Percentiles rank a stretch among this genome's conserved stretches.
Evolutionary conservation across 2,113 vertebrate genomes (phyloP).

Genomic region (Macrotus californicus): DNA sequence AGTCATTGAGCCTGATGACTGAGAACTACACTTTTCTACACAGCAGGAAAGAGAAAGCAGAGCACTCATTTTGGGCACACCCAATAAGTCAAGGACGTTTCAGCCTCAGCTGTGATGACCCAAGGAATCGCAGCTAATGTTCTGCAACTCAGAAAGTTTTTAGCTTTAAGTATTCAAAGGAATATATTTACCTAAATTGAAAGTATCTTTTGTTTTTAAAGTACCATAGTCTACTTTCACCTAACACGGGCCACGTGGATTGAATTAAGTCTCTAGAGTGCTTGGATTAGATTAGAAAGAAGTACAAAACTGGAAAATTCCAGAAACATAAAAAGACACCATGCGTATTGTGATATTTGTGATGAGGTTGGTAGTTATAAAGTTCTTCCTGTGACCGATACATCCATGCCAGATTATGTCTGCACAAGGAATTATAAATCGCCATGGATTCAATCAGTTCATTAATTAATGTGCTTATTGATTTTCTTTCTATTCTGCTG

Average conservation of each 20-base stretch:
- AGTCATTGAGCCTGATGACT: conserved; percentile 6
- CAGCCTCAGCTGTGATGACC: background rate
- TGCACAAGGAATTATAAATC: background rate
- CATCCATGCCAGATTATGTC: background rate
- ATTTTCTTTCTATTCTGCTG: background rate
- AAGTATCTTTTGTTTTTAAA: conserved; percentile 3
- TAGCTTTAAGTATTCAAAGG: background rate
- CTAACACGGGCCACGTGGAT: background rate
- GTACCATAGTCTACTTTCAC: background rate
- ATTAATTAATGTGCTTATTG: background rate
- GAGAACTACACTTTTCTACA: background rate
- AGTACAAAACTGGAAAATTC: background rate
- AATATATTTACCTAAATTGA: background rate
- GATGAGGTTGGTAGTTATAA: background rate
- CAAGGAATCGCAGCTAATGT: background rate
- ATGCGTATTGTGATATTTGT: background rate
- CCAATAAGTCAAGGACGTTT: background rate
- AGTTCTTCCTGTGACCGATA: background rate
- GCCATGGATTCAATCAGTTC: background rate
- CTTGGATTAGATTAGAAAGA: background rate
- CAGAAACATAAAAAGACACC: background rate
- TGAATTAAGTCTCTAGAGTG: background rate
- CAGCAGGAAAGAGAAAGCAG: background rate
- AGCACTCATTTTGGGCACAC: background rate
- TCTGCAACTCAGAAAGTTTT: background rate